Evolutionary conservation across 30 jellyfish, hydroid and myxozoan species (phyloP).

Genomic region (Hydractinia symbiolongicarpus): DNA sequence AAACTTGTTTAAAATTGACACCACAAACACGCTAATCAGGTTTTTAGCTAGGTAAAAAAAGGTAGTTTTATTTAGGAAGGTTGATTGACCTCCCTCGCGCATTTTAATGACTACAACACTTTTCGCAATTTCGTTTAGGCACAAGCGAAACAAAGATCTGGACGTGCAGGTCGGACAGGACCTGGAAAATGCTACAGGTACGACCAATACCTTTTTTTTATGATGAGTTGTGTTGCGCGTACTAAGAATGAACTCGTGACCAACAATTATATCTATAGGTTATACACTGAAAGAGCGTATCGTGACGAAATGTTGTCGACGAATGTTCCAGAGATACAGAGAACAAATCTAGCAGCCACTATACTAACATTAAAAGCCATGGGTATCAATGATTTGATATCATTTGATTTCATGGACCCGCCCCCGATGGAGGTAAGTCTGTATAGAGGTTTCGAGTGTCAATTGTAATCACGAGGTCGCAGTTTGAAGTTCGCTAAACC

Average conservation of each 20-base stretch:
- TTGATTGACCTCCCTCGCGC: too few species aligned
- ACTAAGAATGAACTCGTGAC: neutral
- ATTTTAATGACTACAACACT: too few species aligned
- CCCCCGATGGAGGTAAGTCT: slow-evolving; percentile 98
- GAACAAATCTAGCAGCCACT: slow-evolving; percentile 92
- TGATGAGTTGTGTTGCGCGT: neutral
- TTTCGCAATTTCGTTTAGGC: slow-evolving; percentile 38
- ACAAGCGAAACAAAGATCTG: slow-evolving; percentile 98
- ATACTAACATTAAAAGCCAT: slow-evolving; percentile 89
- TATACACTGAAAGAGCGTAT: slow-evolving; percentile 96
- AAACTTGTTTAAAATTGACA: too few species aligned
- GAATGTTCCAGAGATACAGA: slow-evolving; percentile 94
- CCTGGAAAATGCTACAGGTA: slow-evolving; percentile 97
- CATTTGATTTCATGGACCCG: slow-evolving; percentile 99
- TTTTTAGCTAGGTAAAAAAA: too few species aligned
- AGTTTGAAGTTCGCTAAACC: neutral
- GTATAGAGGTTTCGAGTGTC: neutral
- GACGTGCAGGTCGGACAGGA: slow-evolving; percentile 98
- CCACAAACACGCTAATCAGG: too few species aligned
- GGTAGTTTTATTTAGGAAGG: too few species aligned
- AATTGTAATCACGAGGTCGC: too few species aligned
- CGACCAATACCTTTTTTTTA: neutral
- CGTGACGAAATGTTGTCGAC: slow-evolving; percentile 98
- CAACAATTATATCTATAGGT: slow-evolving; percentile 22
- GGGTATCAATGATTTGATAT: slow-evolving; percentile 95